A percentile compares a stretch with the other conserved stretches of the same genome.
These are phyloP conservation scores for Pantherophis guttatus DNA, from an alignment of 2,113 vertebrate species.

Conservation along the genomic window DNA sequence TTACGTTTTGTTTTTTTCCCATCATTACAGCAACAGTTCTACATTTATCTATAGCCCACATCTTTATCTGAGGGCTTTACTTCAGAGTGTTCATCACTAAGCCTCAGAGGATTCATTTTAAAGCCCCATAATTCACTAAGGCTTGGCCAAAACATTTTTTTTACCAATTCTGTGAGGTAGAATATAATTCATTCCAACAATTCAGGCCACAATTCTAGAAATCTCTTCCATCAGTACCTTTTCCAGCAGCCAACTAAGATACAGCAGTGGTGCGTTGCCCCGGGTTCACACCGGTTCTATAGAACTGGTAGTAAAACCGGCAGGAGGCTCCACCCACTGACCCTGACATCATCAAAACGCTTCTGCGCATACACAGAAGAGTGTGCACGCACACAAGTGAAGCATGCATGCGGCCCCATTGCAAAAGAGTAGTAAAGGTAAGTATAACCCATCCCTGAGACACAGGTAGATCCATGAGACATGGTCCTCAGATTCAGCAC, in stretches of 20 bases:
- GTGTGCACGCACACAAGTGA: too few relatives aligned
- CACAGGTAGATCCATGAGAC: neutral
- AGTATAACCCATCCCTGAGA: too few relatives aligned
- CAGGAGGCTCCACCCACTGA: too few relatives aligned
- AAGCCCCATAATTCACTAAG: neutral
- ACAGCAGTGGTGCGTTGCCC: neutral
- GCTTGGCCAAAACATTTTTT: neutral
- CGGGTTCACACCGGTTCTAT: too few relatives aligned
- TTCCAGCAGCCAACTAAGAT: neutral
- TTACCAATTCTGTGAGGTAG: neutral
- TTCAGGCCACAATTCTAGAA: neutral
- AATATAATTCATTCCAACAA: neutral
- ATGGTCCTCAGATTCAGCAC: neutral
- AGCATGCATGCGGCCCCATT: fast-evolving
- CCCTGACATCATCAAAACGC: too few relatives aligned
- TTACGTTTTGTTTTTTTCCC: neutral
- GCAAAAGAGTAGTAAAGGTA: too few relatives aligned
- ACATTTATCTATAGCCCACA: neutral
- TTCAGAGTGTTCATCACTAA: neutral
- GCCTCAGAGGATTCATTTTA: neutral
- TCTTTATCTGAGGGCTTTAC: neutral
- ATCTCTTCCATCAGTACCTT: neutral
- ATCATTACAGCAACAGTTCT: neutral
- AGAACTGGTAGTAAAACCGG: too few relatives aligned
- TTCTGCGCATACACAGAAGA: too few relatives aligned